Percentiles rank a stretch among this genome's conserved stretches.
Conservation (phyloP, 2,797 vertebrate genomes). For the Rallus crepitans region DNA sequence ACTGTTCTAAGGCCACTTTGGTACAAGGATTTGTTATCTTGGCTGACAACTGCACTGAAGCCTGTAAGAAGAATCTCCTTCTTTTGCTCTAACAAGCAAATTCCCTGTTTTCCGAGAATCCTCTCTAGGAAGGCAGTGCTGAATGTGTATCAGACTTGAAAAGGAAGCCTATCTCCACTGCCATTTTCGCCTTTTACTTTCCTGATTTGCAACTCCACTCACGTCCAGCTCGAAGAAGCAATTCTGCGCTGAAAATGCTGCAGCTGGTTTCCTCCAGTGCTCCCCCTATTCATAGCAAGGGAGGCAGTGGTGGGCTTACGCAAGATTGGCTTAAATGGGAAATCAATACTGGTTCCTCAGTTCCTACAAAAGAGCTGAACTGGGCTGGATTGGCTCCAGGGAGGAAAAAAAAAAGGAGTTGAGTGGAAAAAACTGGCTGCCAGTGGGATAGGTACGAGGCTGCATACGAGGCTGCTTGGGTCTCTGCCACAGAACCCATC, state of each 20-base stretch:
- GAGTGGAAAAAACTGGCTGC: slow-evolving; percentile 57
- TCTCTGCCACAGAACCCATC: slow-evolving; percentile 60
- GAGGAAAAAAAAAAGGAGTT: slow-evolving; percentile 42
- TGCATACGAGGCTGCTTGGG: slow-evolving; percentile 20
- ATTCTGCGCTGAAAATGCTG: slow-evolving; percentile 57
- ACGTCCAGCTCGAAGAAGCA: slow-evolving; percentile 51
- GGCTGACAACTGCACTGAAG: slow-evolving; percentile 57
- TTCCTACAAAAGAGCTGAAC: slow-evolving; percentile 69
- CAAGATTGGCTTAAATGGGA: slow-evolving; percentile 69
- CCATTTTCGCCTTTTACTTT: slow-evolving; percentile 68
- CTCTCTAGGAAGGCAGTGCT: slow-evolving; percentile 69
- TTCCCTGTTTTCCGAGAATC: slow-evolving; percentile 66
- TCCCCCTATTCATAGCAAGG: slow-evolving; percentile 29
- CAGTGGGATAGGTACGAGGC: slow-evolving; percentile 37
- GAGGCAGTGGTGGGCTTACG: slow-evolving; percentile 45
- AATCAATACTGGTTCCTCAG: slow-evolving; percentile 68
- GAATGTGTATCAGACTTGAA: slow-evolving; percentile 66
- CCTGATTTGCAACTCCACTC: slow-evolving; percentile 69
- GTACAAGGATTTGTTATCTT: slow-evolving; percentile 57
- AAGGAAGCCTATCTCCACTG: slow-evolving; percentile 62
- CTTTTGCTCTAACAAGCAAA: slow-evolving; percentile 71
- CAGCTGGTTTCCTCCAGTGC: slow-evolving; percentile 60
- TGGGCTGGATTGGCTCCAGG: slow-evolving; percentile 61
- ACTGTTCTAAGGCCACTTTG: slow-evolving; percentile 42
- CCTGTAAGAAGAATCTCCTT: slow-evolving; percentile 67